A percentile compares a stretch with the other conserved stretches of the same genome.
Conservation (phyloP, 92 coral and sea anemone species). For the Parazoanthus atlanticus region DNA sequence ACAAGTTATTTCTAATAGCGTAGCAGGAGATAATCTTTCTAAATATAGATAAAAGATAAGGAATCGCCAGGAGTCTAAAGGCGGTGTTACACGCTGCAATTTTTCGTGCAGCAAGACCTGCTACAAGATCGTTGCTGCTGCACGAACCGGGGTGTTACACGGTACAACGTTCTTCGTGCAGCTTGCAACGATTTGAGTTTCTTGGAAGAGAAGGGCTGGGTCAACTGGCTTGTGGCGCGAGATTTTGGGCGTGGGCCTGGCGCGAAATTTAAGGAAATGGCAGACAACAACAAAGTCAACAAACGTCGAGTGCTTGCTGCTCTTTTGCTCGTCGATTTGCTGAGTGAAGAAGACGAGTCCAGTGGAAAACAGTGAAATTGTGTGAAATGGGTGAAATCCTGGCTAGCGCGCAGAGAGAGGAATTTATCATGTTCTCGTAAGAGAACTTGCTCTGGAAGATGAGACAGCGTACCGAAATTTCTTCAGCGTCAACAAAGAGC, state of each 20-base stretch:
- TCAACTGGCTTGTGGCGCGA: slow-evolving; percentile 22
- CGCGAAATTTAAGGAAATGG: not conserved
- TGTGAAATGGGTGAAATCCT: slow-evolving; percentile 42
- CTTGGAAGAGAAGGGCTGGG: too few relatives aligned
- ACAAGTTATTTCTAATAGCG: too few relatives aligned
- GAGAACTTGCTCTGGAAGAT: slow-evolving; percentile 51
- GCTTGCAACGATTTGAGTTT: too few relatives aligned
- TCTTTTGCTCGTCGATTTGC: not conserved
- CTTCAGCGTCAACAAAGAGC: slow-evolving; percentile 46
- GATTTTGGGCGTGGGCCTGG: not conserved
- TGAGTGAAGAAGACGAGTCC: slow-evolving; percentile 14
- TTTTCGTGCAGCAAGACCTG: too few relatives aligned
- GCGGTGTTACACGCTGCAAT: too few relatives aligned
- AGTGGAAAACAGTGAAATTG: slow-evolving; percentile 2
- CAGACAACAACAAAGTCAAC: not conserved
- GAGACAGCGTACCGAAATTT: slow-evolving; percentile 42
- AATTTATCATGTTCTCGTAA: slow-evolving; percentile 29
- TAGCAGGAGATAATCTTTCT: too few relatives aligned
- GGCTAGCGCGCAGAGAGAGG: slow-evolving; percentile 45
- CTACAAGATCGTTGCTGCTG: not conserved
- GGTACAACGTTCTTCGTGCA: too few relatives aligned
- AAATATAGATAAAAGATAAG: too few relatives aligned
- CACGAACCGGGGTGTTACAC: slow-evolving; percentile 13
- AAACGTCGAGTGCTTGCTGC: not conserved
- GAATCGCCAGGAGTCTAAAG: too few relatives aligned